Conservation (phyloP, 2,797 vertebrate genomes). For the Eurystomus glaucurus region DNA sequence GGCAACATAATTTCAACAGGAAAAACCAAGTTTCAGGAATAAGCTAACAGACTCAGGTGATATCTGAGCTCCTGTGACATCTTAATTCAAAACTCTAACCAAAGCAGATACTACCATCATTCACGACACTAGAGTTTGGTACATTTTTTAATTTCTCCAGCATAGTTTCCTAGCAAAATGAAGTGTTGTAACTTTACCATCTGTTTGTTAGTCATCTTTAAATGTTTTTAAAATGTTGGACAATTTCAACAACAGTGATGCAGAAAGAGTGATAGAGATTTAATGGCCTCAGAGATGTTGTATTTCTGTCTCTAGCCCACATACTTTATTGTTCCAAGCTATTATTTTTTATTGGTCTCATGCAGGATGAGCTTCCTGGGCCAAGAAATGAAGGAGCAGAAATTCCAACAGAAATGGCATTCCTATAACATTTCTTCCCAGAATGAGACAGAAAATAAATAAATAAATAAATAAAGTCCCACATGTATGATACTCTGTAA, state of each 20-base stretch:
- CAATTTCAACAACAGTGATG: background rate
- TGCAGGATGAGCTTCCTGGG: background rate
- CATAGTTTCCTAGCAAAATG: background rate
- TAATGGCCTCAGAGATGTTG: background rate
- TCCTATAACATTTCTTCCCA: background rate
- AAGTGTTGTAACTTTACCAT: background rate
- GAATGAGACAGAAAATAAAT: background rate
- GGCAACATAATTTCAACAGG: background rate
- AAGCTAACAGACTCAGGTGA: background rate
- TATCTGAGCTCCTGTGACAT: background rate
- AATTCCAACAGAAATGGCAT: background rate
- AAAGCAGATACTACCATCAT: background rate
- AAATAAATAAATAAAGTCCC: background rate
- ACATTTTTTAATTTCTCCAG: background rate
- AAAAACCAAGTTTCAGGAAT: background rate
- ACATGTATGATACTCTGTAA: background rate
- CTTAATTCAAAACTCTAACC: background rate
- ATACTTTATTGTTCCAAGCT: background rate
- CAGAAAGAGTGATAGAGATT: background rate
- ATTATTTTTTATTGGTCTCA: background rate
- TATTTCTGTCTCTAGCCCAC: background rate
- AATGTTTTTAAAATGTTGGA: background rate
- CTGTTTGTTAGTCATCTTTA: background rate
- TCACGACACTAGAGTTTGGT: background rate
- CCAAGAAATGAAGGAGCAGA: background rate